Evolutionary conservation across 2,113 vertebrate genomes (phyloP).

Genomic region (Phrynosoma blainvillii): DNA sequence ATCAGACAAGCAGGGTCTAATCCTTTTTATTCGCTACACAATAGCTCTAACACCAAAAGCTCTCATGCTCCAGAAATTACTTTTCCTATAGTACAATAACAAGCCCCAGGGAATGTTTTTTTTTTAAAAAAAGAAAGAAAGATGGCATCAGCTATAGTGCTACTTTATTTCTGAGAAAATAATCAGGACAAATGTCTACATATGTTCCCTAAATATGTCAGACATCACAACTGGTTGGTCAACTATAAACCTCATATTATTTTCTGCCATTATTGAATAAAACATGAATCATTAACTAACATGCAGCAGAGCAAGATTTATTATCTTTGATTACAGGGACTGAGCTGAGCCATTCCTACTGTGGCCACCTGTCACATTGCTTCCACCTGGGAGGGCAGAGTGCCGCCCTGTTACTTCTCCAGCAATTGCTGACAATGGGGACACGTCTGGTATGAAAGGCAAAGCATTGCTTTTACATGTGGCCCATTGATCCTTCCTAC

Average conservation of each 20-base stretch:
- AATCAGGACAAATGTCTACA: slow-evolving; percentile 62
- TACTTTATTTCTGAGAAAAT: slow-evolving; percentile 61
- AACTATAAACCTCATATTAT: slow-evolving; percentile 58
- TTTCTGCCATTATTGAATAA: slow-evolving; percentile 68
- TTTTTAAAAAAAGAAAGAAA: slow-evolving; percentile 65
- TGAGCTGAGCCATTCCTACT: slow-evolving; percentile 2
- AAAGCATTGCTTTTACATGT: background rate
- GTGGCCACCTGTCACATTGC: slow-evolving; percentile 9
- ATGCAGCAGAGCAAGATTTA: background rate
- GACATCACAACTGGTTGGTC: slow-evolving; percentile 56
- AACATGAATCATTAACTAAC: slow-evolving; percentile 56
- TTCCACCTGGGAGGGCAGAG: slow-evolving; percentile 15
- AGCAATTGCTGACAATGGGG: background rate
- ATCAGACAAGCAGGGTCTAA: slow-evolving; percentile 46
- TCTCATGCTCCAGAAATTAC: slow-evolving; percentile 74
- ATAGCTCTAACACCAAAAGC: slow-evolving; percentile 73
- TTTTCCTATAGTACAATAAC: slow-evolving; percentile 68
- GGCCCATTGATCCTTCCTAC: background rate
- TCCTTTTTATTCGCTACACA: slow-evolving; percentile 70
- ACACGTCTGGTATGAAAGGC: background rate
- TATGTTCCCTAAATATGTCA: slow-evolving; percentile 37
- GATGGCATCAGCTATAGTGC: slow-evolving; percentile 64
- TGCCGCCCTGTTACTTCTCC: background rate
- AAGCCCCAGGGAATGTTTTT: slow-evolving; percentile 52
- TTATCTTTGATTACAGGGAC: slow-evolving; percentile 28